These are phyloP conservation scores for Tiliqua scincoides DNA, from an alignment of 2,113 vertebrate genomes.

Conservation along the genomic window DNA sequence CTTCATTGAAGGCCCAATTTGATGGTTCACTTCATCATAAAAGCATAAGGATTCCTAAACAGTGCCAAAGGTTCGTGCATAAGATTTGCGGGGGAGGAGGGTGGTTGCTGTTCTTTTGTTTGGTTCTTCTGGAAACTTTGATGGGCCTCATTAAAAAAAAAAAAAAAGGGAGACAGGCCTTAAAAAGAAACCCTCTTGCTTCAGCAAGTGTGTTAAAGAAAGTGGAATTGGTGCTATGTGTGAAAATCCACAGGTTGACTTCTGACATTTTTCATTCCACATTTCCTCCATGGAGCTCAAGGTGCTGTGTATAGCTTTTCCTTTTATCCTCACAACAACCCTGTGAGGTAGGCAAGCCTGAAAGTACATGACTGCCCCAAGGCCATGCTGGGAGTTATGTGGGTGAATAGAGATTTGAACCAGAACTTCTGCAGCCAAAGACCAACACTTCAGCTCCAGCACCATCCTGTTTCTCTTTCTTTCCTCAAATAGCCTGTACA, in stretches of 20 bases:
- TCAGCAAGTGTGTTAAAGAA: constrained; percentile 2
- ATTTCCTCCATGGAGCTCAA: too few species aligned
- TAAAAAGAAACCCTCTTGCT: neutral
- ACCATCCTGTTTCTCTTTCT: too few species aligned
- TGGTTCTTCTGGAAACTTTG: constrained; percentile 28
- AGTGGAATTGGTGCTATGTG: neutral
- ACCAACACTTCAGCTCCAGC: too few species aligned
- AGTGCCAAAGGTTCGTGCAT: constrained; percentile 28
- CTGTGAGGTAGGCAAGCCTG: too few species aligned
- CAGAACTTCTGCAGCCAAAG: too few species aligned
- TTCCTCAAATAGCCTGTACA: too few species aligned
- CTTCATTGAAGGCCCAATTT: constrained; percentile 41
- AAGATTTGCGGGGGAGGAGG: constrained; percentile 8
- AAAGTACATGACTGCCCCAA: too few species aligned
- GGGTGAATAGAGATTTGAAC: too few species aligned
- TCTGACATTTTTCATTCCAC: too few species aligned
- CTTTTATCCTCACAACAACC: too few species aligned
- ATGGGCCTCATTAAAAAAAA: constrained; percentile 34
- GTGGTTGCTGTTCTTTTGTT: constrained; percentile 22
- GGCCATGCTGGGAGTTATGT: too few species aligned
- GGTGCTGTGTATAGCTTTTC: too few species aligned
- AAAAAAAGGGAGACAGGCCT: neutral
- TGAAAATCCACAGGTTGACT: neutral
- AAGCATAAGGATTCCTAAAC: constrained; percentile 58
- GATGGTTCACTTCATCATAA: constrained; percentile 51